Evolutionary conservation across 1,140 invertebrate genomes (phyloP).

Genomic region (Musca vetustissima): DNA sequence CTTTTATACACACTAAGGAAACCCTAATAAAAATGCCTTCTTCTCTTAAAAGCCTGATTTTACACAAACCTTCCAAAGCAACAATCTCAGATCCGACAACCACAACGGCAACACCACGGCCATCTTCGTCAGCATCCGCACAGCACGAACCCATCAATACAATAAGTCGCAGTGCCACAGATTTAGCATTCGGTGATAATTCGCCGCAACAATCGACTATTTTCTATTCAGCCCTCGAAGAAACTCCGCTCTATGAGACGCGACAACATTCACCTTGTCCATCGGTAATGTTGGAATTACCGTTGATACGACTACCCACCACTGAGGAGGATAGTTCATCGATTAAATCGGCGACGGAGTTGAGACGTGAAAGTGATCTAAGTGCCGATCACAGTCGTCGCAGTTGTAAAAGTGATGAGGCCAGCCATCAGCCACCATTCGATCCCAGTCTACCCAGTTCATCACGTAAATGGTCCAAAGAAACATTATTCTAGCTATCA

Average conservation of each 20-base stretch:
- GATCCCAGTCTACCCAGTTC: conserved; percentile 53
- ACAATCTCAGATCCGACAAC: neutral
- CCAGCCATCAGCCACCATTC: neutral
- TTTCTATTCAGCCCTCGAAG: neutral
- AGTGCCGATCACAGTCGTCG: conserved; percentile 25
- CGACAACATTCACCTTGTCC: conserved; percentile 32
- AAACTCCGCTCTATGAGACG: neutral
- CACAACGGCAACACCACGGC: conserved; percentile 22
- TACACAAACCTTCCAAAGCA: conserved; percentile 35
- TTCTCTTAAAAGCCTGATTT: conserved; percentile 47
- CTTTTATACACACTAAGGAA: conserved; percentile 43
- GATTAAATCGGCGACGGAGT: conserved; percentile 2
- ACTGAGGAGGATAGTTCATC: conserved; percentile 29
- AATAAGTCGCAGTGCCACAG: conserved; percentile 39
- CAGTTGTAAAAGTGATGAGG: conserved; percentile 29
- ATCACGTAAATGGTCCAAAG: conserved; percentile 54
- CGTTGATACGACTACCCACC: conserved; percentile 47
- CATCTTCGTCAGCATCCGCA: neutral
- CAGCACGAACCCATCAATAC: neutral
- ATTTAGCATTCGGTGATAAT: conserved; percentile 26
- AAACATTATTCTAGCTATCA: conserved; percentile 55
- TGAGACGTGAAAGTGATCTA: neutral
- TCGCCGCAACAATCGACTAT: neutral
- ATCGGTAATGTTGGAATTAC: conserved; percentile 52
- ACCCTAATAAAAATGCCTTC: conserved; percentile 49